phyloP scores from a whole-genome alignment of 2,888 invertebrate species.

The Laspeyria flexula region DNA sequence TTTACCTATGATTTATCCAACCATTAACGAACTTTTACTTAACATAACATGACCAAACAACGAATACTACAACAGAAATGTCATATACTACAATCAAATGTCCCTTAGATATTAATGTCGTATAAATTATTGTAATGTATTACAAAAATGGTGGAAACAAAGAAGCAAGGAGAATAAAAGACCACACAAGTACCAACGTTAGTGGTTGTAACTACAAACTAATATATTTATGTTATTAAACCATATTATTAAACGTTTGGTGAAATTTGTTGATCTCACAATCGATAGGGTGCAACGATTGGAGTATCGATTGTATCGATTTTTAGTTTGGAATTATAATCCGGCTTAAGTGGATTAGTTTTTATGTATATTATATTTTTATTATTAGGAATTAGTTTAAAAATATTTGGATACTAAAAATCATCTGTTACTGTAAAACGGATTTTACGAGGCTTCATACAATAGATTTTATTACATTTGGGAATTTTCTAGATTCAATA shows the following conservation, averaged over 20 bases:
- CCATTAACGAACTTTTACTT: constrained; percentile 16
- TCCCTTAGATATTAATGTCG: constrained; percentile 23
- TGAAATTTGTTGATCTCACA: constrained; percentile 33
- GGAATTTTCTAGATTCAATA: background rate
- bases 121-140: constrained; percentile 28
- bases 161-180: constrained; percentile 28
- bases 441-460: too few relatives aligned
- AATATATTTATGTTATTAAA: constrained; percentile 68
- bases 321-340: background rate
- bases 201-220: constrained; percentile 41
- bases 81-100: constrained; percentile 27
- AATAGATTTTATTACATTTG: too few relatives aligned
- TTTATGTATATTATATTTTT: too few relatives aligned
- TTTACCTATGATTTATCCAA: constrained; percentile 22
- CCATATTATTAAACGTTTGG: constrained; percentile 59
- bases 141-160: constrained; percentile 44
- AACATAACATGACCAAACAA: constrained; percentile 18
- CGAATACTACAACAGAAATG: constrained; percentile 15
- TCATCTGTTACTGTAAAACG: too few relatives aligned
- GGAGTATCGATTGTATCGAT: constrained; percentile 18
- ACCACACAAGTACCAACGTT: constrained; percentile 49
- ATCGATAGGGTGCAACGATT: constrained; percentile 19
- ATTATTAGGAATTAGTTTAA: too few relatives aligned
- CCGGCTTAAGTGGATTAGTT: too few relatives aligned
- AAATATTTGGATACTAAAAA: too few relatives aligned